Evolutionary conservation across 2,797 vertebrate genomes (phyloP), one percentile per base, ranked within the genome.

Genomic region (Artibeus lituratus): DNA sequence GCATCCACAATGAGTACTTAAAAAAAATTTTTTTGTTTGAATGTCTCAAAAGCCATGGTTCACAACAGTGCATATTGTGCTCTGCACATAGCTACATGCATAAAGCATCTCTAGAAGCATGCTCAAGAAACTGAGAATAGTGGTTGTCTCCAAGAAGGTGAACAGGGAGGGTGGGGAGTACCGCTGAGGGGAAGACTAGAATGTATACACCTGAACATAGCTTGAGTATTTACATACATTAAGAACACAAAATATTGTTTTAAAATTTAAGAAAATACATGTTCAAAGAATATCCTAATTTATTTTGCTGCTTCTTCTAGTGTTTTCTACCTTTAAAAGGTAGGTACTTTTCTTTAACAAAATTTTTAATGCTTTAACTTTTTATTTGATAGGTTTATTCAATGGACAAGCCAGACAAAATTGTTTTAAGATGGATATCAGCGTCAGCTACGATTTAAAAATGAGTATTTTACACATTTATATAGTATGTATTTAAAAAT

Each of bases 301-400:
- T 82, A 94, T 55, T 62, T 37, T 94, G 24, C 18, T 83, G 59
- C 6, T 35, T 15, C 73, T 96, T 76, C 85, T 53, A 76, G 32
- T 53, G 57, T 62, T 94, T 95, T 53, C 22, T 55, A 87, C 87
- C 14, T 76, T 92, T 69, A 90, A 10, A 9, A 87, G 37, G n/a
- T 3, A 92, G 37, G n/a, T 5, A 92, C 3, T 35, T 91, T 87
- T 69, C n/a, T 37, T 89, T 42, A 90, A 81, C 10, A 95, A 90
- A 91, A 87, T 29, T 70, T 92, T 74, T 82, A 90, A 91, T 72
- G 44, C 51, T 53, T 93, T 82, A 96, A 86, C 26, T 87, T 90
- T 97, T 78, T 90, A 90, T 91, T 87, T 93, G 67, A 72, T 49
- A 81, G 29, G n/a, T 35, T 78, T 87, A 49, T 89, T 86, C 47